Conservation (phyloP, 2,797 vertebrate species). For the Eospalax fontanierii region DNA sequence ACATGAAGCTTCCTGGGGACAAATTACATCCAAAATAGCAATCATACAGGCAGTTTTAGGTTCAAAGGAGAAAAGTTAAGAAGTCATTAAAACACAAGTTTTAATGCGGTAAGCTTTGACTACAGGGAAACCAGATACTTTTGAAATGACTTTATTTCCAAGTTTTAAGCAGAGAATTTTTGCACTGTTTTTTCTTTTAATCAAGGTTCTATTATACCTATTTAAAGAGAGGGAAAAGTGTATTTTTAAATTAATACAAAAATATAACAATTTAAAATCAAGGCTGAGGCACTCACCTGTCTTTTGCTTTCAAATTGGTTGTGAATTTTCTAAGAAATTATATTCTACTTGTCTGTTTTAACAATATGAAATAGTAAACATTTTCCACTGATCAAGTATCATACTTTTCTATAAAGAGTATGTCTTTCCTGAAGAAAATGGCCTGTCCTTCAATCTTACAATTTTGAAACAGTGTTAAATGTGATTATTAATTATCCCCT, state of each 20-base stretch:
- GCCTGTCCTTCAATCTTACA: slow-evolving; percentile 39
- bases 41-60: neutral
- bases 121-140: neutral
- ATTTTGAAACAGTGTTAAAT: slow-evolving; percentile 29
- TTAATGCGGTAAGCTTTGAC: neutral
- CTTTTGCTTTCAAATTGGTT: slow-evolving; percentile 33
- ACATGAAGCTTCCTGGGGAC: neutral
- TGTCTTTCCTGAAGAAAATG: slow-evolving; percentile 34
- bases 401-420: neutral
- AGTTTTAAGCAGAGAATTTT: slow-evolving; percentile 50
- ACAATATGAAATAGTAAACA: slow-evolving; percentile 18
- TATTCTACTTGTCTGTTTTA: slow-evolving; percentile 46
- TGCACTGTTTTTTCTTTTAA: slow-evolving; percentile 19
- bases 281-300: neutral
- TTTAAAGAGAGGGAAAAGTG: neutral
- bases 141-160: slow-evolving; percentile 40
- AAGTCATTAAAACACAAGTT: slow-evolving; percentile 1
- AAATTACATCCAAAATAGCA: neutral
- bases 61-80: slow-evolving; percentile 60
- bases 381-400: slow-evolving; percentile 22
- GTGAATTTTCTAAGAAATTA: slow-evolving; percentile 32
- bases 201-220: neutral
- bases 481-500: slow-evolving; percentile 51
- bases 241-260: slow-evolving; percentile 5
- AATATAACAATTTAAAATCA: slow-evolving; percentile 59